These are phyloP conservation scores for Phasia obesa DNA, from an alignment of 2,888 invertebrate species.

Conservation along the genomic window DNA sequence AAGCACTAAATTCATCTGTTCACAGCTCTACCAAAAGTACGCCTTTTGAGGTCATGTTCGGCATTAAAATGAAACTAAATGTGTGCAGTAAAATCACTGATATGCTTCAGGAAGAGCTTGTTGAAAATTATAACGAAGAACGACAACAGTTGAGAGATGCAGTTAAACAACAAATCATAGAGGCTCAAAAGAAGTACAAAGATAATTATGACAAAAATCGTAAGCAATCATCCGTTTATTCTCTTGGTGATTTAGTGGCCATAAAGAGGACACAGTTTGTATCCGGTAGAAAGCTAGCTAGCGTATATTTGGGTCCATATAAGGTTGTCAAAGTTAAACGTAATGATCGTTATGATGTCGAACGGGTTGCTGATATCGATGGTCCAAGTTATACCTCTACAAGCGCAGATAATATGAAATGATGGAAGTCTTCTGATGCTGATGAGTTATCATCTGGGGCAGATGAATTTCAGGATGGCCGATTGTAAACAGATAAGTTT, in stretches of 20 bases:
- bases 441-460: neutral
- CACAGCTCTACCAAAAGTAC: constrained; percentile 44
- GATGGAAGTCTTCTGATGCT: neutral
- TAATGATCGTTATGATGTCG: constrained; percentile 54
- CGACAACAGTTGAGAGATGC: neutral
- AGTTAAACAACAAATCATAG: constrained; percentile 43
- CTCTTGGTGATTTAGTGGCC: constrained; percentile 62
- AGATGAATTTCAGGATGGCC: neutral
- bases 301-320: constrained; percentile 67
- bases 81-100: constrained; percentile 21
- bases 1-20: constrained; percentile 26
- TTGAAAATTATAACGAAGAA: constrained; percentile 30
- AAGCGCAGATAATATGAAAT: neutral
- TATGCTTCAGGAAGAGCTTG: constrained; percentile 3
- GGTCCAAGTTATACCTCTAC: constrained; percentile 30
- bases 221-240: constrained; percentile 37
- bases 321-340: constrained; percentile 61
- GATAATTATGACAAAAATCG: constrained; percentile 62
- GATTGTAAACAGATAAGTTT: neutral
- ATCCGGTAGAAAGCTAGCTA: constrained; percentile 62
- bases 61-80: neutral
- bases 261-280: constrained; percentile 70
- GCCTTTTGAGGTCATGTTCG: constrained; percentile 61
- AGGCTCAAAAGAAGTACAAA: constrained; percentile 63
- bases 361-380: constrained; percentile 52